Base-by-base conservation (phyloP, 2,113 vertebrate genomes). In the Zosterops hypoxanthus region DNA sequence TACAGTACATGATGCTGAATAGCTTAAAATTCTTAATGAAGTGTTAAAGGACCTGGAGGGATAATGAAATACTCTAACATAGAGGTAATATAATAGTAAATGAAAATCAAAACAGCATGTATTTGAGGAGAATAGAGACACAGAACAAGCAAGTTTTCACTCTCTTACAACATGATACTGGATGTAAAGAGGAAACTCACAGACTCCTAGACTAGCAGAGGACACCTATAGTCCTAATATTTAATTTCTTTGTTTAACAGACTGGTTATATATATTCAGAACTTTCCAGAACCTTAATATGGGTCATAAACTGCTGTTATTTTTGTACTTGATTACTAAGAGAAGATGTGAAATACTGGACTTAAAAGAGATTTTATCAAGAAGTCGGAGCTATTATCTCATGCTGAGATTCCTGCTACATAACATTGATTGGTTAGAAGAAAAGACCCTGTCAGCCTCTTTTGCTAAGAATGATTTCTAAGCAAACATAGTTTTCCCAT, bases 21-120 rank as follows among this genome's bases (percentile, higher is more conserved):
- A 83, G 31, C 31, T 92, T 95, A 64, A 72, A 76, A 86, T 63
- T 79, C 84, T 77, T 92, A 91, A 80, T 77, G 59, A 89, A 81
- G 46, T 91, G 57, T 76, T 88, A 84, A 56, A 77, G 47, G 55
- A 89, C 36, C 94, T 80, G 72, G 21, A 88, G 41, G 53, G 46
- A 69, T 72, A 77, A 73, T 61, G 50, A 94, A 83, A 73, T 77
- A 56, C 26, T 11, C 33, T 81, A 87, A 92, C 41, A 29, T 0
- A 91, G 69, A 59, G 12, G 23, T 81, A 70, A 49, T 68, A 50
- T 42, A 33, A 66, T 19, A 68, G 60, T 65, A 82, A 87, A 66
- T 53, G 8, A 68, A 84, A 94, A 90, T 55, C 60, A 68, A 85
- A 82, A 14, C 49, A 85, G 18, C 31, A 28, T 9, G 3, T 47